A percentile compares a stretch with the other conserved stretches of the same genome.
These are phyloP conservation scores for Thumatha senex DNA, from an alignment of 2,888 invertebrate genomes.

Conservation along the genomic window DNA sequence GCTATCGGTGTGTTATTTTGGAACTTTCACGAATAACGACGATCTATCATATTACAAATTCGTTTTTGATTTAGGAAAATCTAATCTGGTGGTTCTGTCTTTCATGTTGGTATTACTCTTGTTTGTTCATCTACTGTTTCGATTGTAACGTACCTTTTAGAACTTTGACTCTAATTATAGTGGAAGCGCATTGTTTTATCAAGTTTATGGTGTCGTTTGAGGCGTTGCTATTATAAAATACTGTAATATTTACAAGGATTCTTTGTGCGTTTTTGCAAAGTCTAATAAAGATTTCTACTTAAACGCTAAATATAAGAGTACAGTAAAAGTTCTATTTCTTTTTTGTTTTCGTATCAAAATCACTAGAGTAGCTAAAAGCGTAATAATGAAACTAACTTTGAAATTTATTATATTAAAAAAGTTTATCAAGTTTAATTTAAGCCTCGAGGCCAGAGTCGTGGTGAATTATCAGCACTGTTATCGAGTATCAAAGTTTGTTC, in stretches of 20 bases:
- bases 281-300: too few species aligned
- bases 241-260: not conserved
- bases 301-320: too few species aligned
- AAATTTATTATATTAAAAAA: too few species aligned
- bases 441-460: too few species aligned
- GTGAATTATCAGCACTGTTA: too few species aligned
- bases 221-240: not conserved
- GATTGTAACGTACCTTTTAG: slow-evolving; percentile 39
- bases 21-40: slow-evolving; percentile 69
- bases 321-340: too few species aligned
- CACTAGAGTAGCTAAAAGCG: too few species aligned
- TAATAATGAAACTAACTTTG: too few species aligned
- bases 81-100: slow-evolving; percentile 64
- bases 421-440: too few species aligned
- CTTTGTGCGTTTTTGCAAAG: too few species aligned
- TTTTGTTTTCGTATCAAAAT: too few species aligned
- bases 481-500: too few species aligned
- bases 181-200: slow-evolving; percentile 27
- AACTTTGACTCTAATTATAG: slow-evolving; percentile 37
- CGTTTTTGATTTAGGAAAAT: slow-evolving; percentile 78
- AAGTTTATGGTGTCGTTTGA: slow-evolving; percentile 25
- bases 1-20: slow-evolving; percentile 59
- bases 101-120: slow-evolving; percentile 51
- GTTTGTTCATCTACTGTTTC: slow-evolving; percentile 68
- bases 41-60: slow-evolving; percentile 77